Conservation (phyloP, 1,140 invertebrate genomes). For the Trachymyrmex septentrionalis region DNA sequence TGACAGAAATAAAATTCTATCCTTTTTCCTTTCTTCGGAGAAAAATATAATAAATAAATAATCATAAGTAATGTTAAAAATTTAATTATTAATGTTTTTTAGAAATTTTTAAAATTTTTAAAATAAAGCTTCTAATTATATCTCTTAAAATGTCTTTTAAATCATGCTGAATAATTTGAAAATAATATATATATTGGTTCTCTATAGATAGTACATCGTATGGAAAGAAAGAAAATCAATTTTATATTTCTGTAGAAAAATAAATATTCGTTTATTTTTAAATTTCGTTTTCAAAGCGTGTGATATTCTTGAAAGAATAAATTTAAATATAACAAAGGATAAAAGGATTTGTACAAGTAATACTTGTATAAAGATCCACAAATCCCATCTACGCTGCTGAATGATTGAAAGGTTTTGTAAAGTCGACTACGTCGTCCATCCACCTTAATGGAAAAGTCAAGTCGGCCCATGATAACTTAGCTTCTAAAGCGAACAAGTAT, state of each 20-base stretch:
- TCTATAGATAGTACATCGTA: neutral
- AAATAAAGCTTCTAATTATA: neutral
- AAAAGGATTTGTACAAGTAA: neutral
- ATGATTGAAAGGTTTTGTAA: neutral
- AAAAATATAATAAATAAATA: neutral
- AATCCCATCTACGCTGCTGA: neutral
- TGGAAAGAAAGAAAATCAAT: neutral
- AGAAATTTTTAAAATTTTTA: neutral
- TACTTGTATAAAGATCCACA: neutral
- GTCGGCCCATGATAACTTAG: neutral
- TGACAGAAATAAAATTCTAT: neutral
- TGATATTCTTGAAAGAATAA: neutral
- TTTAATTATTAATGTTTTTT: neutral
- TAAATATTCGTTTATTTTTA: neutral
- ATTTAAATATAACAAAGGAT: neutral
- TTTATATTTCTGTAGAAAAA: neutral
- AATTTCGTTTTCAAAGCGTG: neutral
- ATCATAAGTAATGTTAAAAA: neutral
- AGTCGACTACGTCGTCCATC: neutral
- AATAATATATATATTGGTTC: neutral
- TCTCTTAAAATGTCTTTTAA: no score
- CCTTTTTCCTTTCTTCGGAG: neutral
- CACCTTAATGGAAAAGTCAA: conserved; percentile 12
- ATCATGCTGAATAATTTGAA: neutral
- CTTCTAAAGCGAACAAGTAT: neutral